A percentile compares a stretch with the other conserved stretches of the same genome.
Evolutionary conservation across 1,140 invertebrate genomes (phyloP).

Genomic region (Aleiodes sp.): DNA sequence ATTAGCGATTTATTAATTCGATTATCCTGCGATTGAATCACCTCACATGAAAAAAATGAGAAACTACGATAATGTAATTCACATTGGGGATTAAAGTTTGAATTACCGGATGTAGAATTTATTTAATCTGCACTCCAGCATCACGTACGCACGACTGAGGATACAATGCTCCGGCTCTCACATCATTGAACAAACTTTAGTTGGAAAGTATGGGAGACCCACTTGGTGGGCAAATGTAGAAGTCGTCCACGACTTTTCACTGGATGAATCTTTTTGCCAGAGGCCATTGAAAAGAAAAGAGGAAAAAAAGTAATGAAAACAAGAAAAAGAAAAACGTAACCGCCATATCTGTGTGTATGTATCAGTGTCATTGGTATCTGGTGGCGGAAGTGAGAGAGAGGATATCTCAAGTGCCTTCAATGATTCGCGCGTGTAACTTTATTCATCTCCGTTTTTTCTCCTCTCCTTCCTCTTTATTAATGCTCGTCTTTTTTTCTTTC

Average conservation of each 20-base stretch:
- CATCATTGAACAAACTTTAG: neutral
- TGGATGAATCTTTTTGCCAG: neutral
- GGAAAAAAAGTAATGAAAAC: too few species aligned
- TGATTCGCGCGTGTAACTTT: conserved; percentile 16
- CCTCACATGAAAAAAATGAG: neutral
- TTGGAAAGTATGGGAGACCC: neutral
- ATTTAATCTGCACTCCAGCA: neutral
- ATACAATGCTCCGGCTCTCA: neutral
- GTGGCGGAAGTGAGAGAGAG: neutral
- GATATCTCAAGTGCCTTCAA: conserved; percentile 4
- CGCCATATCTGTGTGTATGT: neutral
- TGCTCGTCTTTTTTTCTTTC: conserved; percentile 20
- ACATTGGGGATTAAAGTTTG: too few species aligned
- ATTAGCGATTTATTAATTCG: too few species aligned
- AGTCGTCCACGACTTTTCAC: neutral
- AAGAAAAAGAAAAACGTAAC: too few species aligned
- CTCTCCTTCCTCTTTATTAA: conserved; percentile 19
- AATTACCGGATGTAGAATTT: too few species aligned
- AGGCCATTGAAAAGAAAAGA: neutral
- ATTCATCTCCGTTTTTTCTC: conserved; percentile 24
- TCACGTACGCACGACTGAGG: conserved; percentile 10
- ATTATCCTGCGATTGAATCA: neutral
- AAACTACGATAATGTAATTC: too few species aligned
- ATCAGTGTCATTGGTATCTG: neutral
- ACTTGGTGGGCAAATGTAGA: neutral